These are phyloP conservation scores for Psittacula echo DNA, from an alignment of 2,797 vertebrate genomes.

Conservation along the genomic window DNA sequence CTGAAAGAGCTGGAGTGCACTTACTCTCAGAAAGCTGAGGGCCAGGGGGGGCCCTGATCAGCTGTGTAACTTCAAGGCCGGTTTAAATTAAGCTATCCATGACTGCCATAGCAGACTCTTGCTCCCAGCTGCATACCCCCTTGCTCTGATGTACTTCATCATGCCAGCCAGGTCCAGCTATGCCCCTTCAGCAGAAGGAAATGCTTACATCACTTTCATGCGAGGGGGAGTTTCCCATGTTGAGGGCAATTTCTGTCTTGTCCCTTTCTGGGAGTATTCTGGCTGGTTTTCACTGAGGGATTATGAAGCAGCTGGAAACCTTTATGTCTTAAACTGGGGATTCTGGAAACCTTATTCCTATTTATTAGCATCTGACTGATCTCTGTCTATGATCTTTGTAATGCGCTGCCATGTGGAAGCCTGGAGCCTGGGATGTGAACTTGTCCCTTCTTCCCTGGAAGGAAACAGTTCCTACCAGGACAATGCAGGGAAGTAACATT, in stretches of 20 bases:
- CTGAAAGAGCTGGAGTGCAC: neutral
- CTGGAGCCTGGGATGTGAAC: constrained; percentile 42
- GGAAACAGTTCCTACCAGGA: constrained; percentile 44
- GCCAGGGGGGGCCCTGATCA: neutral
- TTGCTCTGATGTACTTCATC: neutral
- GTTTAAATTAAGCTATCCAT: rapidly evolving
- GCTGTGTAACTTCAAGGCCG: neutral
- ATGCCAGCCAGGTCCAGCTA: neutral
- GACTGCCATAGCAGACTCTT: neutral
- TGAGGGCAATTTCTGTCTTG: neutral
- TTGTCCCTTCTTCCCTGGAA: constrained; percentile 36
- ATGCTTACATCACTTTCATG: neutral
- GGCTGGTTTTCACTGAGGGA: constrained; percentile 32
- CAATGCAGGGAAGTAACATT: constrained; percentile 61
- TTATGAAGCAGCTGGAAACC: constrained; percentile 55
- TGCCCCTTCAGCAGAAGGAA: neutral
- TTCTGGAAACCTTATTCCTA: constrained; percentile 55
- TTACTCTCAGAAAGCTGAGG: neutral
- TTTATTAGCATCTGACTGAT: constrained; percentile 57
- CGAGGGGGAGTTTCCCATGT: neutral
- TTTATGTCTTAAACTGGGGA: constrained; percentile 52
- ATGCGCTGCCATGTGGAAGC: constrained; percentile 49
- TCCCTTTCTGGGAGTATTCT: constrained; percentile 14
- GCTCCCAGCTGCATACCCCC: rapidly evolving
- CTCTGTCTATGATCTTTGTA: constrained; percentile 51